These are phyloP conservation scores for Zaprionus obscuricornis DNA, from an alignment of 2,888 invertebrate species.

Conservation along the genomic window DNA sequence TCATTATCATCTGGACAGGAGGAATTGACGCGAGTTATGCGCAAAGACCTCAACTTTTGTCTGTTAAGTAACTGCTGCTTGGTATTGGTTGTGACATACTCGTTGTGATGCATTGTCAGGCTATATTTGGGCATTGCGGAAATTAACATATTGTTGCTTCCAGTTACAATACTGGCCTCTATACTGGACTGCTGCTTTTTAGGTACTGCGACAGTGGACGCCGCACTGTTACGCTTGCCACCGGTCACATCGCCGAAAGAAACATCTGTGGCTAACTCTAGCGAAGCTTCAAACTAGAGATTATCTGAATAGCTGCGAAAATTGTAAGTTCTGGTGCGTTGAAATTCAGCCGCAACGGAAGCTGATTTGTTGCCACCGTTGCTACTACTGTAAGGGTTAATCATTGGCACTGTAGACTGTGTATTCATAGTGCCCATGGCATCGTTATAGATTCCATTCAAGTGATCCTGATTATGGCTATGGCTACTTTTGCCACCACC, in stretches of 20 bases:
- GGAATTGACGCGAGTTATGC: conserved; percentile 58
- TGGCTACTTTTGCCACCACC: conserved; percentile 71
- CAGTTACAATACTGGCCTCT: conserved; percentile 13
- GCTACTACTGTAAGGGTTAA: conserved; percentile 74
- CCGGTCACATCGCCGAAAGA: conserved; percentile 18
- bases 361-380: conserved; percentile 64
- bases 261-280: conserved; percentile 64
- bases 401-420: conserved; percentile 82
- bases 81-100: conserved; percentile 45
- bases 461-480: conserved; percentile 66
- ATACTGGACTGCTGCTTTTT: conserved; percentile 67
- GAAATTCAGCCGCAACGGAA: conserved; percentile 77
- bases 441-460: conserved; percentile 77
- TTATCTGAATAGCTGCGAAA: conserved; percentile 83
- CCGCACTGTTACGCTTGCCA: conserved; percentile 18
- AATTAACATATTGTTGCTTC: conserved; percentile 20
- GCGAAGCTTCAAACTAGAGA: conserved; percentile 82
- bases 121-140: conserved; percentile 67
- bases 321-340: conserved; percentile 82
- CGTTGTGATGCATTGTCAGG: conserved; percentile 72
- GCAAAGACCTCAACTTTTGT: conserved; percentile 68
- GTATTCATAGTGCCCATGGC: conserved; percentile 82
- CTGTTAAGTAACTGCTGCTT: conserved; percentile 35
- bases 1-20: not conserved
- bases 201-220: conserved; percentile 73